These are phyloP conservation scores for Mystacides longicornis DNA, from an alignment of 2,888 invertebrate species.

Conservation along the genomic window DNA sequence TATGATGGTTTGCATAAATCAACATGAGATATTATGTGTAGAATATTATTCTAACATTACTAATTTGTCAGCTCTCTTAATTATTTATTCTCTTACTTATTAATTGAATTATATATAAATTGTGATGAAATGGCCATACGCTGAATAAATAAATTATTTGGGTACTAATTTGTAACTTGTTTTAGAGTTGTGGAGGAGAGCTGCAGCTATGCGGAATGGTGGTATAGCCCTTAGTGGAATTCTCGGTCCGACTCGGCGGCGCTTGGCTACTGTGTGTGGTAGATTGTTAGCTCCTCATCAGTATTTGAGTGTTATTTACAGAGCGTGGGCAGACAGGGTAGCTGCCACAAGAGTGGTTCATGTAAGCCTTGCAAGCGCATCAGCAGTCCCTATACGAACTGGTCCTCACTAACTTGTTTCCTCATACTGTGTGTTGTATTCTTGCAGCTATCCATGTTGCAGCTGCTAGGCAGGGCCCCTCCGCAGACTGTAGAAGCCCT, in stretches of 20 bases:
- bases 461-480: slow-evolving; percentile 36
- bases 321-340: slow-evolving; percentile 15
- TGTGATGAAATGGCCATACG: too few species aligned
- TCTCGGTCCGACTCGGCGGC: slow-evolving; percentile 14
- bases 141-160: too few species aligned
- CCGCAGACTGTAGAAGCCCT: slow-evolving; percentile 35
- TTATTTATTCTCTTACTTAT: too few species aligned
- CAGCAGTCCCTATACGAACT: too few species aligned
- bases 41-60: too few species aligned
- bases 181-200: slow-evolving; percentile 15
- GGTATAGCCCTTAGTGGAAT: slow-evolving; percentile 11
- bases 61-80: too few species aligned
- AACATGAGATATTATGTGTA: too few species aligned
- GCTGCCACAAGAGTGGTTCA: slow-evolving; percentile 15
- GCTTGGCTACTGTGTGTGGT: slow-evolving; percentile 15
- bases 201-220: slow-evolving; percentile 12
- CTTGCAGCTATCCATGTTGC: slow-evolving; percentile 43
- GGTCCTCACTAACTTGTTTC: neutral
- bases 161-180: neutral
- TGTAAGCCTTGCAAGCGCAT: slow-evolving; percentile 9
- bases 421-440: neutral
- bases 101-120: too few species aligned
- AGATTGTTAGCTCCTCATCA: slow-evolving; percentile 13
- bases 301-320: slow-evolving; percentile 11
- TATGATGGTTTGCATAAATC: too few species aligned